These are phyloP conservation scores for Sebastes matsubarae DNA, from an alignment of 2,797 vertebrate species.

Conservation along the genomic window DNA sequence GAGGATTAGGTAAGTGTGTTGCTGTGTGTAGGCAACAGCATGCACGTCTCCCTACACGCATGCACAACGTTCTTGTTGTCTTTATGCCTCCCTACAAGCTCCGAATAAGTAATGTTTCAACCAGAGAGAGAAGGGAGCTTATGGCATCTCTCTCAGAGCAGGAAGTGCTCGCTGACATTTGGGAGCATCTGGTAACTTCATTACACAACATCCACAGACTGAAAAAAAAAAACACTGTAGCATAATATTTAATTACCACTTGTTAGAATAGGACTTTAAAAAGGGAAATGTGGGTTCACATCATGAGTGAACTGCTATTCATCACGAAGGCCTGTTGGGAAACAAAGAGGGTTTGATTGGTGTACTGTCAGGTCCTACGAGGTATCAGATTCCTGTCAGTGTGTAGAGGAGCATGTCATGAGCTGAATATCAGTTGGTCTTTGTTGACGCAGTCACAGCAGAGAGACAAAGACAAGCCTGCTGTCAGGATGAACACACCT, in stretches of 20 bases:
- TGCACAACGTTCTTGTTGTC: slow-evolving; percentile 20
- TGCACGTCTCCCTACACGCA: slow-evolving; percentile 10
- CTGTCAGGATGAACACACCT: slow-evolving; percentile 38
- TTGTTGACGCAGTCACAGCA: slow-evolving; percentile 40
- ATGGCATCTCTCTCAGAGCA: slow-evolving; percentile 41
- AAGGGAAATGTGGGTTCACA: background rate
- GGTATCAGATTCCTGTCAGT: slow-evolving; percentile 40
- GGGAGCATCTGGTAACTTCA: slow-evolving; percentile 69
- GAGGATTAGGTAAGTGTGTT: slow-evolving; percentile 11
- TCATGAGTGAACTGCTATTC: background rate
- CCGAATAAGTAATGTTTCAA: slow-evolving; percentile 54
- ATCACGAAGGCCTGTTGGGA: background rate
- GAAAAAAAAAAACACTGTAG: slow-evolving; percentile 3
- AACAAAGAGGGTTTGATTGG: slow-evolving; percentile 23
- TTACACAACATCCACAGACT: slow-evolving; percentile 44
- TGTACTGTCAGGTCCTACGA: background rate
- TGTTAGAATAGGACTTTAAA: slow-evolving; percentile 14
- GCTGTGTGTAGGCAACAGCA: background rate
- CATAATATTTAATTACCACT: slow-evolving; percentile 52
- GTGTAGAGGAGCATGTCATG: background rate
- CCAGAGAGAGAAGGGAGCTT: slow-evolving; percentile 38
- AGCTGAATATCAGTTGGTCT: slow-evolving; percentile 36
- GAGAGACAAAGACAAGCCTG: slow-evolving; percentile 51
- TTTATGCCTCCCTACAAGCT: slow-evolving; percentile 25
- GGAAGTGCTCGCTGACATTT: slow-evolving; percentile 61